Conservation (phyloP, 2,888 invertebrate genomes). For the Abrostola triplasia region DNA sequence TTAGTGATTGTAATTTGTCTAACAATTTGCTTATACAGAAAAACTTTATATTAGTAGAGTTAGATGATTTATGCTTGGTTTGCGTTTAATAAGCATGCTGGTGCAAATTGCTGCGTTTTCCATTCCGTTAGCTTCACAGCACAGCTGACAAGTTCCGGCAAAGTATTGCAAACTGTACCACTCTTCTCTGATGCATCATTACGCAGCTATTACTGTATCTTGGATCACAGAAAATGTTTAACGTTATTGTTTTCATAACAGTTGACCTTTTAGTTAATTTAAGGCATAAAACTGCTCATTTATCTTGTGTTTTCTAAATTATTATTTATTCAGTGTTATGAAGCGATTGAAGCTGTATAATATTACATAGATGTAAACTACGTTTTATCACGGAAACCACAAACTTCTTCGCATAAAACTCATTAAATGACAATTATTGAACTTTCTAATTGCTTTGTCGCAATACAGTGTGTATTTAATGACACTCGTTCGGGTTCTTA, state of each 20-base stretch:
- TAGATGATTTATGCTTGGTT: constrained; percentile 27
- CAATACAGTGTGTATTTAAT: background rate
- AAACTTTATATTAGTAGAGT: constrained; percentile 13
- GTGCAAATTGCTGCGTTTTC: constrained; percentile 35
- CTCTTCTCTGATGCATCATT: constrained; percentile 62
- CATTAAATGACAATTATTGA: background rate
- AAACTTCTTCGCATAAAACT: background rate
- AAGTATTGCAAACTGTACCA: constrained; percentile 44
- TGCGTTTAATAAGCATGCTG: constrained; percentile 23
- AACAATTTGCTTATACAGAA: constrained; percentile 22
- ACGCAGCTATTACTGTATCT: background rate
- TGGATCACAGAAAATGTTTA: too few species aligned
- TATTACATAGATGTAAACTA: too few species aligned
- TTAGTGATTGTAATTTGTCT: constrained; percentile 3
- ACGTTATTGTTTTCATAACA: background rate
- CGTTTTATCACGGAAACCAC: background rate
- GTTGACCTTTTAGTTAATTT: too few species aligned
- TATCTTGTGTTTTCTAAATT: too few species aligned
- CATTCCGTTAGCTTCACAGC: constrained; percentile 25
- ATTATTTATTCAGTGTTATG: too few species aligned
- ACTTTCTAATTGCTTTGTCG: background rate
- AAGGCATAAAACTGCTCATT: too few species aligned
- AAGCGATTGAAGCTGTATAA: too few species aligned
- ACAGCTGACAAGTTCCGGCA: constrained; percentile 47
- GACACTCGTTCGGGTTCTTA: background rate